Evolutionary conservation across 2,797 vertebrate genomes (phyloP).

Genomic region (Liparis tanakae): DNA sequence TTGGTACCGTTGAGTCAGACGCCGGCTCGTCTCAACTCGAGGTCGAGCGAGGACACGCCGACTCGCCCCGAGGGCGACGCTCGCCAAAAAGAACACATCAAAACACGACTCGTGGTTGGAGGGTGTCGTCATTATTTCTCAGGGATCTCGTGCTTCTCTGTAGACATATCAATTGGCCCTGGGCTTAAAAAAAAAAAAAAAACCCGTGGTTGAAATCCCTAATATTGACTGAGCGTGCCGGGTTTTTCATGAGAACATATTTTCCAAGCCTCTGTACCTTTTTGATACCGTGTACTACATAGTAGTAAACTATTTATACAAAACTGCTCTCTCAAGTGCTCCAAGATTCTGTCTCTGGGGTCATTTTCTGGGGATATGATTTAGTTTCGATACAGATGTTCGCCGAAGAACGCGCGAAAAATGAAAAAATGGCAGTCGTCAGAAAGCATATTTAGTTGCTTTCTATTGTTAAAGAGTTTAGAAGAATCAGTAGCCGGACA

Average conservation of each 20-base stretch:
- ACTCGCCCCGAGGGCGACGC: slow-evolving; percentile 47
- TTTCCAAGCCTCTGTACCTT: slow-evolving; percentile 68
- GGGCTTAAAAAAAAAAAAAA: not conserved
- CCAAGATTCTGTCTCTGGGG: slow-evolving; percentile 50
- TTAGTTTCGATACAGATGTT: slow-evolving; percentile 36
- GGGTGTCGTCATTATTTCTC: slow-evolving; percentile 30
- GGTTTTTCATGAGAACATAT: slow-evolving; percentile 62
- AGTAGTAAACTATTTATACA: slow-evolving; percentile 72
- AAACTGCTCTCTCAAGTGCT: slow-evolving; percentile 55
- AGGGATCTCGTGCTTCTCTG: not conserved
- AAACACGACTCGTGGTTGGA: slow-evolving; percentile 35
- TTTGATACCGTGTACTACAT: slow-evolving; percentile 69
- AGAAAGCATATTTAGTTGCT: slow-evolving; percentile 51
- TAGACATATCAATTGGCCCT: slow-evolving; percentile 29
- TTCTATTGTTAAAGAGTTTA: slow-evolving; percentile 45
- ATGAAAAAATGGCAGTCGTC: slow-evolving; percentile 64
- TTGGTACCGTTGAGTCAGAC: slow-evolving; percentile 48
- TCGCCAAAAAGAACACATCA: slow-evolving; percentile 33
- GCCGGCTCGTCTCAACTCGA: slow-evolving; percentile 25
- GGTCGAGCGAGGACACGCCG: slow-evolving; percentile 47
- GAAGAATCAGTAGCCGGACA: slow-evolving; percentile 43
- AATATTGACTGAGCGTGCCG: slow-evolving; percentile 36
- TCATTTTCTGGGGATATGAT: slow-evolving; percentile 34
- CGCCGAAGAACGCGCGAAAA: slow-evolving; percentile 55
- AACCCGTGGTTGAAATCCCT: slow-evolving; percentile 29